Conservation (phyloP, 2,888 invertebrate species). For the Drosophila phalerata region DNA sequence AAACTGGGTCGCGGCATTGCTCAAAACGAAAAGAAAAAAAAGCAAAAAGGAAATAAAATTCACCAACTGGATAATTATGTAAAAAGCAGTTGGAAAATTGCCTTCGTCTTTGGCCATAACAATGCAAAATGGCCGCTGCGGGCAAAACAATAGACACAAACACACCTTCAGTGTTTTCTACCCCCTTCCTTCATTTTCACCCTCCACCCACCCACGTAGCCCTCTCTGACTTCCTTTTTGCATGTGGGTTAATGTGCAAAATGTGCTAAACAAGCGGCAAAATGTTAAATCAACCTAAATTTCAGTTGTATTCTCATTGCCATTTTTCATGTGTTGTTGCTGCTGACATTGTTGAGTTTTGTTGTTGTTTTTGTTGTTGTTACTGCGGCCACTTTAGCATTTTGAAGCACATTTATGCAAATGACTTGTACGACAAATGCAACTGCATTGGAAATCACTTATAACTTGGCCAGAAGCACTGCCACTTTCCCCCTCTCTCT, state of each 20-base stretch:
- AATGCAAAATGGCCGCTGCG: conserved; percentile 56
- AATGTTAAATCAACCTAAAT: conserved; percentile 62
- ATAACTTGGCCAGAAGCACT: conserved; percentile 29
- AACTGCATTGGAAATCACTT: conserved; percentile 79
- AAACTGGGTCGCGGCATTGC: conserved; percentile 54
- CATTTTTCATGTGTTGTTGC: conserved; percentile 6
- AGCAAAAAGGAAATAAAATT: neutral
- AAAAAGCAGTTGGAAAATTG: conserved; percentile 67
- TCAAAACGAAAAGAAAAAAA: conserved; percentile 1
- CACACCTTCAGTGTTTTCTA: conserved; percentile 16
- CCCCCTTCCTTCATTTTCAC: neutral
- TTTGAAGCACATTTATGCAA: conserved; percentile 65
- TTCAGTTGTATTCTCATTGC: conserved; percentile 41
- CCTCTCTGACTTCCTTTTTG: conserved; percentile 36
- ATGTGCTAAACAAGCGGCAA: conserved; percentile 69
- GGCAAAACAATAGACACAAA: conserved; percentile 52
- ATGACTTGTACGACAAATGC: conserved; percentile 60
- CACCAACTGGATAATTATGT: conserved; percentile 71
- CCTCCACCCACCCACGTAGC: neutral
- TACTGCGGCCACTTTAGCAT: conserved; percentile 44
- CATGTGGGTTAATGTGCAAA: conserved; percentile 75
- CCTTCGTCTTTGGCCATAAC: conserved; percentile 46
- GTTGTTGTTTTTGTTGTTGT: neutral
- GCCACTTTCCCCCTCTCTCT: neutral
- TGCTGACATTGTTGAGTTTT: no score